phyloP scores from a whole-genome alignment of 2,113 vertebrate genomes.

The Aegotheles bennettii region DNA sequence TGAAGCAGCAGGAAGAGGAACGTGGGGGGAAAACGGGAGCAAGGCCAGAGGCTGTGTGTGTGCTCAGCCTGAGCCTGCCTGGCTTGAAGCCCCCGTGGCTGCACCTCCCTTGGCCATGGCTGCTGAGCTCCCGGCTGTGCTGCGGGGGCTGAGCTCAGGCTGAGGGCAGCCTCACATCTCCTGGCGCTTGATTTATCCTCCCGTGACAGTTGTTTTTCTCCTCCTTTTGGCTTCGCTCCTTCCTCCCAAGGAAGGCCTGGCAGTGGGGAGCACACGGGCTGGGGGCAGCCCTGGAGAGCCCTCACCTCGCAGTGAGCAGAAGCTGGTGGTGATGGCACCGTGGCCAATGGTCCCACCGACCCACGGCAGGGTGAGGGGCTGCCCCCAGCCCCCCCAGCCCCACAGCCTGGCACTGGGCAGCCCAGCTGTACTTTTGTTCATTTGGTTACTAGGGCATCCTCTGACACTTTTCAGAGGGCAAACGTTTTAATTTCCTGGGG shows the following conservation, averaged over 20 bases:
- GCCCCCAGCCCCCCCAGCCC: background rate
- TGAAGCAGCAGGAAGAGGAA: background rate
- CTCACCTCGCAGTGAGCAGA: background rate
- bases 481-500: background rate
- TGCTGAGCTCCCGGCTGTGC: background rate
- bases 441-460: background rate
- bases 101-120: background rate
- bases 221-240: background rate
- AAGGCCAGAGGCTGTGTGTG: background rate
- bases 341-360: accelerated
- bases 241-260: background rate
- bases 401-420: background rate
- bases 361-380: background rate
- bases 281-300: background rate
- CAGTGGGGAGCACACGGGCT: accelerated
- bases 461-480: background rate
- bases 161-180: background rate
- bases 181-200: background rate
- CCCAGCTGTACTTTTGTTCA: accelerated
- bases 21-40: background rate
- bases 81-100: background rate
- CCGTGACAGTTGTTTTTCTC: background rate
- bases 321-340: accelerated
- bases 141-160: background rate
- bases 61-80: background rate